Conservation (phyloP, 1,140 invertebrate species). For the Magallana gigas region DNA sequence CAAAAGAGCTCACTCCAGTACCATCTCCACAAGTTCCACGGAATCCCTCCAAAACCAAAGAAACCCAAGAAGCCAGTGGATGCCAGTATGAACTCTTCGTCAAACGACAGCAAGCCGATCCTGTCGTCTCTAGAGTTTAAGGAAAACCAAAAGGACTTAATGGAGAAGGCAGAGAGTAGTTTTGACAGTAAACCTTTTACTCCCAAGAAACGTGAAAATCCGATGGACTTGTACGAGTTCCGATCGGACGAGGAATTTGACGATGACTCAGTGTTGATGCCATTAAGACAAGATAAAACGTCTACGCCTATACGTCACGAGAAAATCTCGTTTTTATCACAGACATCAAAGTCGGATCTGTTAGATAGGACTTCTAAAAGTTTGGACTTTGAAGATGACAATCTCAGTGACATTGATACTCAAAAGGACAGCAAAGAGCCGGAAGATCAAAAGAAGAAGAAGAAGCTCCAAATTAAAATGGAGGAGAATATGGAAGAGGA, state of each 20-base stretch:
- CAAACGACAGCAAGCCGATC: background rate
- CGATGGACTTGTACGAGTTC: slow-evolving; percentile 71
- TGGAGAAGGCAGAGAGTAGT: slow-evolving; percentile 1
- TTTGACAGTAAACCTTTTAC: slow-evolving; percentile 43
- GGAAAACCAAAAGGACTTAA: background rate
- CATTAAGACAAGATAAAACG: slow-evolving; percentile 44
- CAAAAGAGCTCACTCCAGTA: slow-evolving; percentile 74
- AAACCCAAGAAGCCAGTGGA: slow-evolving; percentile 9
- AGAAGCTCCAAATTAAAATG: slow-evolving; percentile 50
- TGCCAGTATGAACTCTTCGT: background rate
- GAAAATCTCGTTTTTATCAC: slow-evolving; percentile 26
- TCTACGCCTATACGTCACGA: slow-evolving; percentile 34
- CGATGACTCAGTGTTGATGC: slow-evolving; percentile 57
- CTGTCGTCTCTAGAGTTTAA: background rate
- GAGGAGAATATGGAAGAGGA: slow-evolving; percentile 50
- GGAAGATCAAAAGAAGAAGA: slow-evolving; percentile 43
- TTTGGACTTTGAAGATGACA: slow-evolving; percentile 51
- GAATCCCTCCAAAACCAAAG: slow-evolving; percentile 33
- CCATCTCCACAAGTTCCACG: slow-evolving; percentile 71
- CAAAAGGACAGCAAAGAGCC: slow-evolving; percentile 31
- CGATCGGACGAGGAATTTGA: slow-evolving; percentile 70
- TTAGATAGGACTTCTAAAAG: slow-evolving; percentile 13
- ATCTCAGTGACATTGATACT: slow-evolving; percentile 49
- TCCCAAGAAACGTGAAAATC: slow-evolving; percentile 48
- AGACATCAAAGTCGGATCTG: slow-evolving; percentile 2